phyloP scores from a whole-genome alignment of 2,888 invertebrate species.

The Galeopsomyia nigrocyanea region DNA sequence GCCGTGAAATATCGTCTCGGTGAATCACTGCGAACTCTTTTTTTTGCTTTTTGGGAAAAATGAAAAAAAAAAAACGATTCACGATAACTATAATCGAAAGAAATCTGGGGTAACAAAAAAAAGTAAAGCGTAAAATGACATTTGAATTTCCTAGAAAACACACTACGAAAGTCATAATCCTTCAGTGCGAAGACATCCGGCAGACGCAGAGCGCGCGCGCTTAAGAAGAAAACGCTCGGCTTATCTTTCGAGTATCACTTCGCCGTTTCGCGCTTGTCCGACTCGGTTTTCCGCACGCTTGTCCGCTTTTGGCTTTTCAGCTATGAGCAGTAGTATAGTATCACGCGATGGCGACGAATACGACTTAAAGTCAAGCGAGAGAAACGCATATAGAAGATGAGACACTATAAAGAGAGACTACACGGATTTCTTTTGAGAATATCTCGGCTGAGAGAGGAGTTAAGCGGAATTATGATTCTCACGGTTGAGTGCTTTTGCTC shows the following conservation, averaged over 20 bases:
- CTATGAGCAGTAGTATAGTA: constrained; percentile 47
- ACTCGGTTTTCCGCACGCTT: neutral
- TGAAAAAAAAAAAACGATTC: too few species aligned
- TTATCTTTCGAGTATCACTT: neutral
- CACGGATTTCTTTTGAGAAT: constrained; percentile 38
- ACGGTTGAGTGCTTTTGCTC: constrained; percentile 10
- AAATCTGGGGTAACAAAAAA: too few species aligned
- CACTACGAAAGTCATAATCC: too few species aligned
- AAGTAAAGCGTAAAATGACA: too few species aligned
- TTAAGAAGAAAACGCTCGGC: too few species aligned
- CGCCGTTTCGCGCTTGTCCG: neutral
- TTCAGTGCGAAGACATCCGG: too few species aligned
- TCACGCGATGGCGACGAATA: constrained; percentile 28
- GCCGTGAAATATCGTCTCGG: neutral
- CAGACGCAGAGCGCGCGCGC: too few species aligned
- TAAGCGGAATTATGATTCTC: constrained; percentile 29
- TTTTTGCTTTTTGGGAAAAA: too few species aligned
- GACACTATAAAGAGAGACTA: constrained; percentile 35
- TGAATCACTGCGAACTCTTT: too few species aligned
- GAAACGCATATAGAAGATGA: constrained; percentile 50
- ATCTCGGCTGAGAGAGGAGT: constrained; percentile 22
- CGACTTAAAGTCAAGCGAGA: constrained; percentile 52
- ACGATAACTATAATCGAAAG: too few species aligned
- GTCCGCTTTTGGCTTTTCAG: constrained; percentile 44
- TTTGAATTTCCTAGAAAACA: too few species aligned